phyloP scores from a whole-genome alignment of 2,113 vertebrate species.

The Athene noctua region DNA sequence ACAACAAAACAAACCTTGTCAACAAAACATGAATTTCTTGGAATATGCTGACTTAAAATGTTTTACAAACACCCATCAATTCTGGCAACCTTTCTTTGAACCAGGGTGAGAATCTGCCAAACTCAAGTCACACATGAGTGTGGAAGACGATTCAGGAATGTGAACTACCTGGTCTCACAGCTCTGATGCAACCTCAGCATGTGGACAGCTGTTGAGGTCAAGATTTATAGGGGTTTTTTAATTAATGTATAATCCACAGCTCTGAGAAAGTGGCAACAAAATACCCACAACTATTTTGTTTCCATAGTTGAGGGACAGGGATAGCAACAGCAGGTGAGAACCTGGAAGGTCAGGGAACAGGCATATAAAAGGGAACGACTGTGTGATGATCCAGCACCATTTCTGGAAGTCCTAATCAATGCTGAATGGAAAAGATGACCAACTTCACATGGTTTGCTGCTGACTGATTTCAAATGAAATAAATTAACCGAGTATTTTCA shows the following conservation, averaged over 20 bases:
- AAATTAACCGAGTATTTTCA: background rate
- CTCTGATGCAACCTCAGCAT: background rate
- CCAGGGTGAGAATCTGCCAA: background rate
- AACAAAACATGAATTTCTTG: background rate
- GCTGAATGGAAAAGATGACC: background rate
- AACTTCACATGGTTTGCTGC: background rate
- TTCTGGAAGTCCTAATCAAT: background rate
- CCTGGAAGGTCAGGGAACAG: background rate
- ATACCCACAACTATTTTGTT: background rate
- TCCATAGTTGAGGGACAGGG: background rate
- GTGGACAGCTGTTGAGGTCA: background rate
- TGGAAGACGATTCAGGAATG: background rate
- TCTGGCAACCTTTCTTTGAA: background rate
- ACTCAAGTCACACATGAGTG: background rate
- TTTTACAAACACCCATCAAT: background rate
- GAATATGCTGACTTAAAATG: background rate
- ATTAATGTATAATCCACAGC: background rate
- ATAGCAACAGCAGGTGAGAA: background rate
- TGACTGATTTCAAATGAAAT: background rate
- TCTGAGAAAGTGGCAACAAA: background rate
- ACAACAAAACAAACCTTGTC: background rate
- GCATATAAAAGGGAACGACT: background rate
- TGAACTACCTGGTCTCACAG: background rate
- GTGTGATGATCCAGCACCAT: background rate
- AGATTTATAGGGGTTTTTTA: background rate